Percentiles rank a stretch among this genome's conserved stretches.
Conservation (phyloP, 2,888 invertebrate genomes). For the Sialis fuliginosa region DNA sequence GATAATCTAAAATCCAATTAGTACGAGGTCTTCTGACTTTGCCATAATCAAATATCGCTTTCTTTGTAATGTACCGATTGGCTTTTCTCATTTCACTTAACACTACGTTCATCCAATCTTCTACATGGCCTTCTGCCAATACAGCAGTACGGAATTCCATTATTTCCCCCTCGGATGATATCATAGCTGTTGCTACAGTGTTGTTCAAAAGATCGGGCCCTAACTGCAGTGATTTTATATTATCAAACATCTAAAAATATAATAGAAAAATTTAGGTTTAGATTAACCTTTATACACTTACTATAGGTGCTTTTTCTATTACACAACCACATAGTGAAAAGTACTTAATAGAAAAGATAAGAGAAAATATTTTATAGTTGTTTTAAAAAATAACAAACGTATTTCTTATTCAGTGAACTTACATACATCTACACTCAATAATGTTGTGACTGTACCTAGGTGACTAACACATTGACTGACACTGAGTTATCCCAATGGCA, state of each 20-base stretch:
- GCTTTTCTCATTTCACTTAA: slow-evolving; percentile 69
- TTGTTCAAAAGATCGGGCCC: slow-evolving; percentile 45
- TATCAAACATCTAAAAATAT: slow-evolving; percentile 69
- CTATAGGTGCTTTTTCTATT: too few species aligned
- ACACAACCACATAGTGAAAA: too few species aligned
- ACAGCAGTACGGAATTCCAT: slow-evolving; percentile 65
- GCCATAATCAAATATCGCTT: slow-evolving; percentile 74
- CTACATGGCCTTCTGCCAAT: slow-evolving; percentile 58
- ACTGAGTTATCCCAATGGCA: too few species aligned
- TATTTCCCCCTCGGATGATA: slow-evolving; percentile 73
- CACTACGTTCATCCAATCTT: slow-evolving; percentile 83
- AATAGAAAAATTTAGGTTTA: background rate
- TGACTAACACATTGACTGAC: too few species aligned
- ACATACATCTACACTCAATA: too few species aligned
- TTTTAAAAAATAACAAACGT: too few species aligned
- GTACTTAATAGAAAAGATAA: too few species aligned
- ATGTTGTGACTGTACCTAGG: too few species aligned
- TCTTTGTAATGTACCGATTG: slow-evolving; percentile 71
- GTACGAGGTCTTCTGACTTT: slow-evolving; percentile 49
- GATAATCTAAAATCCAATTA: slow-evolving; percentile 79
- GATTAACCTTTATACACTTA: too few species aligned
- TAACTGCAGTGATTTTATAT: slow-evolving; percentile 59
- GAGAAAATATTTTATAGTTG: too few species aligned
- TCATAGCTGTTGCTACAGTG: slow-evolving; percentile 60
- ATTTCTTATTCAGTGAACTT: too few species aligned